phyloP scores from a whole-genome alignment of 2,113 vertebrate species.

The Ptilonorhynchus violaceus region DNA sequence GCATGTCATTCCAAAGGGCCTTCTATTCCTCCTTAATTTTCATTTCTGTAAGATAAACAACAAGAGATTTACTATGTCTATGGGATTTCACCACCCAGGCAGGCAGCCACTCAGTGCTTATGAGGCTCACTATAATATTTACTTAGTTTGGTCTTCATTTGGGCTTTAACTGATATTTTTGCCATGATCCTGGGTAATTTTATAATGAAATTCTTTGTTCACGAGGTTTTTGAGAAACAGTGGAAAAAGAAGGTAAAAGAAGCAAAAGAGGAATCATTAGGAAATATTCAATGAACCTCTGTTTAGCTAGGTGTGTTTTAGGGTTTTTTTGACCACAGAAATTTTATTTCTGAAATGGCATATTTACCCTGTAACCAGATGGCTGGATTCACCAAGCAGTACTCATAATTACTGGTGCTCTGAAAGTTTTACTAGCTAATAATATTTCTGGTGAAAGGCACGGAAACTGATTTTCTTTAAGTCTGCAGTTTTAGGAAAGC shows the following conservation, averaged over 20 bases:
- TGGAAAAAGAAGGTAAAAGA: not conserved
- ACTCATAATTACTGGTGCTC: not conserved
- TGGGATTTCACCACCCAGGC: constrained; percentile 54
- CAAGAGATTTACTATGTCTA: constrained; percentile 72
- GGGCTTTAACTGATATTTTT: constrained; percentile 66
- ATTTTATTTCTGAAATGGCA: not conserved
- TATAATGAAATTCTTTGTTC: constrained; percentile 77
- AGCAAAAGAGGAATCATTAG: not conserved
- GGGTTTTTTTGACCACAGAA: not conserved
- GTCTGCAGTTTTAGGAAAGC: not conserved
- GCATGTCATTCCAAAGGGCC: constrained; percentile 36
- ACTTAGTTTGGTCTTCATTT: constrained; percentile 77
- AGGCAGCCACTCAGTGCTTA: constrained; percentile 4
- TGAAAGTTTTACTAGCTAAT: constrained; percentile 16
- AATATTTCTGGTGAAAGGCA: not conserved
- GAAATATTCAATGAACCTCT: not conserved
- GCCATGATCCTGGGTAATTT: constrained; percentile 55
- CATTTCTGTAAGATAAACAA: constrained; percentile 64
- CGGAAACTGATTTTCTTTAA: not conserved
- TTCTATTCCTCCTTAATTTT: constrained; percentile 38
- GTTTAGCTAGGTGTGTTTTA: not conserved
- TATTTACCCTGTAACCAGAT: not conserved
- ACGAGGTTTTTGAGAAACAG: constrained; percentile 61
- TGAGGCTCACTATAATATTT: constrained; percentile 65
- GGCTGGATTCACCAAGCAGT: not conserved